Conservation (phyloP, 2,113 vertebrate genomes). For the Danionella cerebrum region DNA sequence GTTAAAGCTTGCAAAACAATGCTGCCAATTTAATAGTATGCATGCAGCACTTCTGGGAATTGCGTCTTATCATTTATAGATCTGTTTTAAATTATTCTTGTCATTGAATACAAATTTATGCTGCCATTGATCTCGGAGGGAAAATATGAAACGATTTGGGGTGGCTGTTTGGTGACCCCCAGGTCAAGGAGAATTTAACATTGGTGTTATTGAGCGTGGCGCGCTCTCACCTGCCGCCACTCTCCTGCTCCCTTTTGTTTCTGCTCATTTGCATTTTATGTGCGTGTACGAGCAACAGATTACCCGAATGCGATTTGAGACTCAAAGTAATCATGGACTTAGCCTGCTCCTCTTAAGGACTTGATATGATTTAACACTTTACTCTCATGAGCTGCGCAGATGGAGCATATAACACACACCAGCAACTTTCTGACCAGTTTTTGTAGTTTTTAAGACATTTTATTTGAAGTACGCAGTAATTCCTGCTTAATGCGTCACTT, state of each 20-base stretch:
- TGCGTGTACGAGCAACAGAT: slow-evolving; percentile 18
- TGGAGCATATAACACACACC: not conserved
- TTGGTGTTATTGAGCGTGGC: slow-evolving; percentile 76
- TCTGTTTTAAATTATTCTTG: slow-evolving; percentile 99
- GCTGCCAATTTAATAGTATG: slow-evolving; percentile 53
- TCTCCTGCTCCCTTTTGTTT: slow-evolving; percentile 48
- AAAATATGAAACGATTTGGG: slow-evolving; percentile 98
- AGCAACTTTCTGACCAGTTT: not conserved
- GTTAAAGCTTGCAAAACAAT: slow-evolving; percentile 37
- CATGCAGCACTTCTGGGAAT: slow-evolving; percentile 57
- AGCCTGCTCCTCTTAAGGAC: not conserved
- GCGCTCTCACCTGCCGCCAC: slow-evolving; percentile 55
- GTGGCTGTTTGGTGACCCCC: slow-evolving; percentile 88
- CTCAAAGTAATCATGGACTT: slow-evolving; percentile 16
- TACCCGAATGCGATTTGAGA: slow-evolving; percentile 20
- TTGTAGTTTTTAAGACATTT: not conserved
- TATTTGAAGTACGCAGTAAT: not conserved
- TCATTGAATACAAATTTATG: slow-evolving; percentile 98
- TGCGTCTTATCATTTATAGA: slow-evolving; percentile 79
- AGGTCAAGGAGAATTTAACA: slow-evolving; percentile 98
- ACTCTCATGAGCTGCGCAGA: not conserved
- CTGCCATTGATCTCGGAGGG: slow-evolving; percentile 93
- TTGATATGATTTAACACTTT: slow-evolving; percentile 4
- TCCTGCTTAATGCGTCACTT: too few relatives aligned
- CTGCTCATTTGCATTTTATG: slow-evolving; percentile 35